Percentiles rank a stretch among this genome's conserved stretches.
Evolutionary conservation across 2,113 vertebrate species (phyloP).

Genomic region (Ptychochromis oligacanthus): DNA sequence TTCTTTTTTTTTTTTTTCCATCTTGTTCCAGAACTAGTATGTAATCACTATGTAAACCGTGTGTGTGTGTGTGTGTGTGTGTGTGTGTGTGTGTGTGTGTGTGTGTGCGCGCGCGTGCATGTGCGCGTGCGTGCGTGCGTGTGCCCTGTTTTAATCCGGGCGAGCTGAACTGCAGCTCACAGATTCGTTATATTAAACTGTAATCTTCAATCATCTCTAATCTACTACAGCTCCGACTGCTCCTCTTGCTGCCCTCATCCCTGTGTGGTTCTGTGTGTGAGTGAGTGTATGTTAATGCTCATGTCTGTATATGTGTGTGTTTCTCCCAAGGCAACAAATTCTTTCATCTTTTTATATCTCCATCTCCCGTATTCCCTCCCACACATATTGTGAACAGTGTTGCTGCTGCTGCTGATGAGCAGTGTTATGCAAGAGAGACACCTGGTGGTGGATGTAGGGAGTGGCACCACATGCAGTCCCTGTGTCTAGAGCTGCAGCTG

Average conservation of each 20-base stretch:
- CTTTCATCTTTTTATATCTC: constrained; percentile 59
- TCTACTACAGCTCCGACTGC: constrained; percentile 57
- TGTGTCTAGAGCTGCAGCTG: neutral
- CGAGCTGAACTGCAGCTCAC: constrained; percentile 24
- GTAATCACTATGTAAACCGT: constrained; percentile 67
- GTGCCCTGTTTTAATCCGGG: constrained; percentile 46
- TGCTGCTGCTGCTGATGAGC: neutral
- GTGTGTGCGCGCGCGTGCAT: too few relatives aligned
- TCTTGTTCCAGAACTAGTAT: neutral
- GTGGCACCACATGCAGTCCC: neutral
- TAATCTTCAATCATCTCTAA: constrained; percentile 70
- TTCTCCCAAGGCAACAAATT: constrained; percentile 24
- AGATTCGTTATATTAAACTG: constrained; percentile 59
- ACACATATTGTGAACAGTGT: constrained; percentile 6
- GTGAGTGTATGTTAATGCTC: neutral
- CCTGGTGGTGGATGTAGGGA: constrained; percentile 61
- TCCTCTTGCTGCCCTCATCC: constrained; percentile 30
- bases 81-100: neutral
- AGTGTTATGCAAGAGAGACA: constrained; percentile 49
- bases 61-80: neutral
- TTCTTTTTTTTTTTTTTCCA: neutral
- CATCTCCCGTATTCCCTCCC: constrained; percentile 38
- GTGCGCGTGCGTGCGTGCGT: too few relatives aligned
- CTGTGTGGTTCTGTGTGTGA: neutral
- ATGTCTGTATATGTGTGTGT: neutral